Conservation (phyloP, 53 echinoderm and acorn worm species). For the Echinarachnius parma region DNA sequence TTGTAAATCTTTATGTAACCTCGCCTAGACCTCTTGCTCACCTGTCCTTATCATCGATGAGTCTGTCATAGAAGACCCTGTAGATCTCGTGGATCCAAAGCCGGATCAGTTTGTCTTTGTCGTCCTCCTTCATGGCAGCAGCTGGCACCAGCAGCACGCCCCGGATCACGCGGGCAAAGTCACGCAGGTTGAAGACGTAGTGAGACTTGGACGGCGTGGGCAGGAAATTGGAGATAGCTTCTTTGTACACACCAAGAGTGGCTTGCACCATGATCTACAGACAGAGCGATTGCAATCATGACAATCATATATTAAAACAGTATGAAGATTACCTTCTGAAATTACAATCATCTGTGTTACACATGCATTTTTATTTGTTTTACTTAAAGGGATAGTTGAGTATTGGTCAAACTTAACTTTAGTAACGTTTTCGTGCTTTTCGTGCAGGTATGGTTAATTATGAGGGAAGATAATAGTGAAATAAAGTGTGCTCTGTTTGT, state of each 20-base stretch:
- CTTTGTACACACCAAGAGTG: slow-evolving; percentile 94
- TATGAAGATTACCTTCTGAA: too few species aligned
- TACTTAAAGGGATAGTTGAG: too few species aligned
- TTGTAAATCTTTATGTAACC: too few species aligned
- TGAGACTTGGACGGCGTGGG: slow-evolving; percentile 99
- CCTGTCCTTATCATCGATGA: slow-evolving; percentile 75
- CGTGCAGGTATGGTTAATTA: too few species aligned
- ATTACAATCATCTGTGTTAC: too few species aligned
- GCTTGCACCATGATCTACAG: slow-evolving; percentile 97
- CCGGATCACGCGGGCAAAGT: slow-evolving; percentile 96
- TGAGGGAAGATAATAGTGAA: too few species aligned
- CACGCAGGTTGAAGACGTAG: slow-evolving; percentile 99
- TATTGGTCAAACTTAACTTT: too few species aligned
- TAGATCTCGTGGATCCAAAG: slow-evolving; percentile 99
- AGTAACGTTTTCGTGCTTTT: too few species aligned
- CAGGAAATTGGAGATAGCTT: slow-evolving; percentile 88
- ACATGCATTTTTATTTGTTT: too few species aligned
- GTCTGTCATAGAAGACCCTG: slow-evolving; percentile 76
- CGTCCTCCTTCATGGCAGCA: slow-evolving; percentile 77
- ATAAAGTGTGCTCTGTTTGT: too few species aligned
- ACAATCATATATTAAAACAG: too few species aligned
- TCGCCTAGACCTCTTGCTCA: too few species aligned
- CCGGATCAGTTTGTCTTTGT: slow-evolving; percentile 96
- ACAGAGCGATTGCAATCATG: not conserved
- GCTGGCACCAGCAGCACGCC: slow-evolving; percentile 89